Conservation (phyloP, 2,888 invertebrate species). For the Biston betularia region DNA sequence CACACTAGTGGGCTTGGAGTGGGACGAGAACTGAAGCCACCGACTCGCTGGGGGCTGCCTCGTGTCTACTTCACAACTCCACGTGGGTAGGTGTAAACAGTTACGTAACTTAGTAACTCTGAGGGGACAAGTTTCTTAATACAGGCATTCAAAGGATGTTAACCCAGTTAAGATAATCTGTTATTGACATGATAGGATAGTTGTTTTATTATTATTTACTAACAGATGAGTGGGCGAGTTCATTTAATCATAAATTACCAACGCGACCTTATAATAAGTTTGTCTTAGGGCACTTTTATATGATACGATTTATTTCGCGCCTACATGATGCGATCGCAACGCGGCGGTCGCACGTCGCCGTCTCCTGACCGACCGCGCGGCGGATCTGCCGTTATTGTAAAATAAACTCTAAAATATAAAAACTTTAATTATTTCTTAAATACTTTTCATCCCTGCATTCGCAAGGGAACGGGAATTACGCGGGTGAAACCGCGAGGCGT, state of each 20-base stretch:
- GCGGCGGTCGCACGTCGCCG: too few relatives aligned
- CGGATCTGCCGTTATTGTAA: too few relatives aligned
- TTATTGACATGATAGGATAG: conserved; percentile 2
- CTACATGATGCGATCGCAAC: too few relatives aligned
- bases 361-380: too few relatives aligned
- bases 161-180: conserved; percentile 17
- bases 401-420: too few relatives aligned
- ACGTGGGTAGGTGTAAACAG: conserved; percentile 63
- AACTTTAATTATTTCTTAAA: too few relatives aligned
- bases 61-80: conserved; percentile 37
- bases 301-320: too few relatives aligned
- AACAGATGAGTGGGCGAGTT: conserved; percentile 13
- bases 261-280: conserved; percentile 7
- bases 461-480: too few relatives aligned
- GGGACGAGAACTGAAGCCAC: conserved; percentile 64
- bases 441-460: too few relatives aligned
- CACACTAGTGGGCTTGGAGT: conserved; percentile 62
- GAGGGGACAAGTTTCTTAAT: conserved; percentile 38
- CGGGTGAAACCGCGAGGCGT: too few relatives aligned
- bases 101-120: conserved; percentile 61
- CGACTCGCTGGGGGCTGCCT: conserved; percentile 32
- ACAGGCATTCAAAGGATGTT: conserved; percentile 25
- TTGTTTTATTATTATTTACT: conserved; percentile 13
- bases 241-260: conserved; percentile 8
- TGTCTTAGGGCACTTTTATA: neutral